Conservation (phyloP, 2,113 vertebrate genomes). For the Dicrurus megarhynchus region DNA sequence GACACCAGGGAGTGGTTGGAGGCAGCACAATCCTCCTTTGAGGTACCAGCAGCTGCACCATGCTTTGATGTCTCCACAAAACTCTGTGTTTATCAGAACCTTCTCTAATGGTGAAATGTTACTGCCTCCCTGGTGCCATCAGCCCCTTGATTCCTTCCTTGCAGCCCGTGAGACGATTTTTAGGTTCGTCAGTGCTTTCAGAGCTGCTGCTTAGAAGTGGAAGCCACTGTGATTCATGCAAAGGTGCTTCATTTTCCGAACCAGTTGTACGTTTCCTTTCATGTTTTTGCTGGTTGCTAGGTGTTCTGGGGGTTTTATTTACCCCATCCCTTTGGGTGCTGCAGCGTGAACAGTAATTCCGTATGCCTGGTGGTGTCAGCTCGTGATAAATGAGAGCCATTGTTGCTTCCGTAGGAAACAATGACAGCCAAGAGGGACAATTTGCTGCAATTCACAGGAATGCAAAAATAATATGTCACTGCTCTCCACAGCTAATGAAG, state of each 20-base stretch:
- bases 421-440: slow-evolving; percentile 51
- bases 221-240: not conserved
- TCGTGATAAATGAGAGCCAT: slow-evolving; percentile 42
- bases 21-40: slow-evolving; percentile 23
- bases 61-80: slow-evolving; percentile 31
- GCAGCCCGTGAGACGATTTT: not conserved
- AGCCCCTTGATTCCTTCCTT: not conserved
- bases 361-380: not conserved
- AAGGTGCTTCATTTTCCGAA: not conserved
- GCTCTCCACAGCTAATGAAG: slow-evolving; percentile 19
- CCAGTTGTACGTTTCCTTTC: not conserved
- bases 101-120: not conserved
- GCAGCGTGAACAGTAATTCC: not conserved
- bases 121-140: not conserved
- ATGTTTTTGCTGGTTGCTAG: not conserved
- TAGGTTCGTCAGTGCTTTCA: not conserved
- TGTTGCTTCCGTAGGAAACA: slow-evolving; percentile 53
- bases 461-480: slow-evolving; percentile 12
- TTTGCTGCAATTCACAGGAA: slow-evolving; percentile 43
- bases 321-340: not conserved
- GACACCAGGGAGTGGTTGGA: slow-evolving; percentile 29
- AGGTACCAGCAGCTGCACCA: slow-evolving; percentile 7
- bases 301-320: not conserved
- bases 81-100: not conserved
- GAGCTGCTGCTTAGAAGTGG: not conserved